phyloP scores from a whole-genome alignment of 2,113 vertebrate species.

The Pan troglodytes region NHGRI_mPanTro3-v2.1_pri NC_072402.2:127215001-127215500 shows the following conservation, averaged over 20 bases:
- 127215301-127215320: background rate
- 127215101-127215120: background rate
- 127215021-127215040: background rate
- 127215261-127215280: background rate
- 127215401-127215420: background rate
- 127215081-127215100: background rate
- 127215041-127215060: background rate
- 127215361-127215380: background rate
- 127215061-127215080: background rate
- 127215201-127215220: background rate
- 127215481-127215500: background rate
- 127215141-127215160: background rate
- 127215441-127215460: background rate
- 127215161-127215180: background rate
- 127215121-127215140: background rate
- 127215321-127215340: background rate
- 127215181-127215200: background rate
- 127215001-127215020: background rate
- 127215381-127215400: background rate
- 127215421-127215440: background rate
- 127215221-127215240: background rate
- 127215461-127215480: background rate
- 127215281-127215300: background rate
- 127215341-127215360: background rate
- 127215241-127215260: background rate